A percentile compares a stretch with the other conserved stretches of the same genome.
These are phyloP conservation scores for Oceanites oceanicus DNA, from an alignment of 2,113 vertebrate species.

Conservation along the genomic window DNA sequence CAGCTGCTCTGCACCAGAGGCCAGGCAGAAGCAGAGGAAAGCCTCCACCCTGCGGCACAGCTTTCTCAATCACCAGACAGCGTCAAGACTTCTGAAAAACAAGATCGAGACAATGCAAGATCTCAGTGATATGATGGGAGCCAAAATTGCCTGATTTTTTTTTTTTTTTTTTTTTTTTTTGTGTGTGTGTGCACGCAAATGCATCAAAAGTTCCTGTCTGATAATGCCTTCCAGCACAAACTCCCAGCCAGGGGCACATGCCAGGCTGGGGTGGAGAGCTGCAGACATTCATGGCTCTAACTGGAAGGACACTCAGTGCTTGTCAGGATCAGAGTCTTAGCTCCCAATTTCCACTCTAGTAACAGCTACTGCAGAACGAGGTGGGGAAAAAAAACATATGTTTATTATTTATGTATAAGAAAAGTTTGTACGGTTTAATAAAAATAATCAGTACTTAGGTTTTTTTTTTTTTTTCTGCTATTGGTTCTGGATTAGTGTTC, in stretches of 20 bases:
- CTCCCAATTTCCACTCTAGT: background rate
- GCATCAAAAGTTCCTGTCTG: conserved; percentile 44
- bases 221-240: conserved; percentile 25
- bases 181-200: background rate
- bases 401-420: background rate
- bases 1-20: background rate
- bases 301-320: conserved; percentile 12
- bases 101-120: conserved; percentile 48
- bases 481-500: background rate
- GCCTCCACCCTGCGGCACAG: conserved; percentile 16
- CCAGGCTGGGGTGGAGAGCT: conserved; percentile 47
- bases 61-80: conserved; percentile 38
- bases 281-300: background rate
- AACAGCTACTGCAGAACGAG: background rate
- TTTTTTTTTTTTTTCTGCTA: background rate
- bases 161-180: background rate
- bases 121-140: conserved; percentile 28
- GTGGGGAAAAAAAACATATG: background rate
- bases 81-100: conserved; percentile 29
- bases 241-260: conserved; percentile 39
- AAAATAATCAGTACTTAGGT: background rate
- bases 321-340: background rate
- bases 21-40: conserved; percentile 22
- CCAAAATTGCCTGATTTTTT: background rate
- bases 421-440: background rate